These are phyloP conservation scores for Cheilinus undulatus DNA, from an alignment of 2,113 vertebrate species.

Conservation along the genomic window DNA sequence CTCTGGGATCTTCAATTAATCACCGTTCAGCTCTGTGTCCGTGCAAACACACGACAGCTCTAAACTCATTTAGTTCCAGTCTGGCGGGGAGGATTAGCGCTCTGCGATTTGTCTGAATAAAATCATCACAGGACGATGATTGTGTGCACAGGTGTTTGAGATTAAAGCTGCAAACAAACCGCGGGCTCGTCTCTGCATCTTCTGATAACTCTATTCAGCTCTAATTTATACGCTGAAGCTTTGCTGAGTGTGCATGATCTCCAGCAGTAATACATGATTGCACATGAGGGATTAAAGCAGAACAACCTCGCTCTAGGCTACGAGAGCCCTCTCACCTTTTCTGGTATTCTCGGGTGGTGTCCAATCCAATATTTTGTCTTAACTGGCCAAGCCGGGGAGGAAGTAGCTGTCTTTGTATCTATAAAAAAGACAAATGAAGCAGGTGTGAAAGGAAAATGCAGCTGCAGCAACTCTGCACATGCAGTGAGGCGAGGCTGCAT, in stretches of 20 bases:
- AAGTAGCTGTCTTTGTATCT: slow-evolving; percentile 76
- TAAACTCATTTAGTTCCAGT: slow-evolving; percentile 17
- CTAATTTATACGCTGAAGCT: background rate
- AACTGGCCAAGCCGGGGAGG: slow-evolving; percentile 74
- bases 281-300: slow-evolving; percentile 1
- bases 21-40: slow-evolving; percentile 1
- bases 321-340: slow-evolving; percentile 51
- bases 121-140: background rate
- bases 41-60: slow-evolving; percentile 11
- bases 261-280: background rate
- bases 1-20: slow-evolving; percentile 35
- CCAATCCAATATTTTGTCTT: slow-evolving; percentile 44
- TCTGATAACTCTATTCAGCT: slow-evolving; percentile 9
- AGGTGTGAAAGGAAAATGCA: slow-evolving; percentile 8
- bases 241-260: slow-evolving; percentile 2
- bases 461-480: slow-evolving; percentile 24
- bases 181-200: background rate
- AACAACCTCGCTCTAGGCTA: background rate
- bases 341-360: slow-evolving; percentile 44
- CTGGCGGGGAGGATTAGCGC: slow-evolving; percentile 12
- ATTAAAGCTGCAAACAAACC: background rate
- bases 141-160: background rate
- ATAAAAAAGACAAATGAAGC: slow-evolving; percentile 33
- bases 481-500: background rate
- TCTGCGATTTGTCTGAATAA: background rate